These are phyloP conservation scores for Silurus meridionalis DNA, from an alignment of 2,113 vertebrate genomes.

Conservation along the genomic window DNA sequence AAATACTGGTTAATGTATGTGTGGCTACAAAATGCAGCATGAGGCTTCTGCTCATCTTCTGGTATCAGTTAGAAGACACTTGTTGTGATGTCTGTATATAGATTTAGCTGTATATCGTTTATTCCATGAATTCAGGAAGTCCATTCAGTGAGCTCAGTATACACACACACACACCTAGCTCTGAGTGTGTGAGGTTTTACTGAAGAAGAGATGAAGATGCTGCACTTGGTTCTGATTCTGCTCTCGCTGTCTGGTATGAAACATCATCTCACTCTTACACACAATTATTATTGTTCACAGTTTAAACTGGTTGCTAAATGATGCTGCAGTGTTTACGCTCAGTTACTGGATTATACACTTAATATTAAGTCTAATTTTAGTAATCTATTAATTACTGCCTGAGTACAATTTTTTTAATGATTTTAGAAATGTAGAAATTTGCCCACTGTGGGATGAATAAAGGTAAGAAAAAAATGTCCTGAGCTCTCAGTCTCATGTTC, in stretches of 20 bases:
- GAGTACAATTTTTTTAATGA: background rate
- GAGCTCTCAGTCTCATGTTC: too few relatives aligned
- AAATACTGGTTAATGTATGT: too few relatives aligned
- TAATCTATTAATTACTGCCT: background rate
- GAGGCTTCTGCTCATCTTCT: background rate
- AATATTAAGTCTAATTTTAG: background rate
- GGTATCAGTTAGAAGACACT: background rate
- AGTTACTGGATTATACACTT: background rate
- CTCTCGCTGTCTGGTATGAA: conserved; percentile 7
- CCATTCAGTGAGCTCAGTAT: background rate
- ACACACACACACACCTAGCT: background rate
- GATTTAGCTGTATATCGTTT: background rate
- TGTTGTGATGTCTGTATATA: background rate
- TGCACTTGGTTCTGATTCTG: background rate
- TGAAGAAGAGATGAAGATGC: conserved; percentile 2
- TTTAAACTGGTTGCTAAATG: background rate
- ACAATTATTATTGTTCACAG: background rate
- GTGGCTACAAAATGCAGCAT: background rate
- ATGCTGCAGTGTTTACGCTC: background rate
- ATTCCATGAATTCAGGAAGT: background rate
- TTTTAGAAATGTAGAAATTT: background rate
- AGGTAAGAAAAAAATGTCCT: too few relatives aligned
- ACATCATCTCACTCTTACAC: background rate
- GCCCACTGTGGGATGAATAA: too few relatives aligned
- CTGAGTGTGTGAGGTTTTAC: background rate